These are phyloP conservation scores for Hemithea aestivaria DNA, from an alignment of 2,888 invertebrate genomes.

Conservation along the genomic window DNA sequence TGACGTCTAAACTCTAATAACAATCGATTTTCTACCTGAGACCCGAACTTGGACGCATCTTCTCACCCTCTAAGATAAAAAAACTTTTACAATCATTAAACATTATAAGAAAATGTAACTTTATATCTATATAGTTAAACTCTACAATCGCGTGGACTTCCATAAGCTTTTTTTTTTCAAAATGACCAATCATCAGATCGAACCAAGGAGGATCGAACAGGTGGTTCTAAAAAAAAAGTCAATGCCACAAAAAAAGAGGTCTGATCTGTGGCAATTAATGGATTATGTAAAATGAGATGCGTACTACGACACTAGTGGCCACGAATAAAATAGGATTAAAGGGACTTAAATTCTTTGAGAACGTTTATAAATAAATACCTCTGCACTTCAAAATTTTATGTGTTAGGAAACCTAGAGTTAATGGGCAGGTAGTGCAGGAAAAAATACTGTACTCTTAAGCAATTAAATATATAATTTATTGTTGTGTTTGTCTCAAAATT, in stretches of 20 bases:
- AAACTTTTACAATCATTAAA: constrained; percentile 23
- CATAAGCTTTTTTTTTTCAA: constrained; percentile 30
- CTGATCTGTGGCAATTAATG: constrained; percentile 64
- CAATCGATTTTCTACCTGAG: constrained; percentile 71
- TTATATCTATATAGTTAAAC: neutral
- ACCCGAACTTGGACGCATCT: constrained; percentile 48
- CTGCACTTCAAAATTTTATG: no score
- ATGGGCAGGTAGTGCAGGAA: no score
- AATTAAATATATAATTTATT: constrained; percentile 4
- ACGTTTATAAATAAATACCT: no score
- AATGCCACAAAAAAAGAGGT: constrained; percentile 35
- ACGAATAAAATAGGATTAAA: no score
- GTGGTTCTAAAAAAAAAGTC: constrained; percentile 43
- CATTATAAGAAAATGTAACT: constrained; percentile 13
- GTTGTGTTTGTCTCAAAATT: constrained; percentile 3
- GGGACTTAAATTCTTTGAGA: no score
- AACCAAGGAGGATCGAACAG: constrained; percentile 56
- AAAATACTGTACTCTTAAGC: neutral
- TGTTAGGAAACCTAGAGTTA: no score
- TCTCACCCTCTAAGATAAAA: constrained; percentile 56
- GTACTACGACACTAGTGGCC: constrained; percentile 20
- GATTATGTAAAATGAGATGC: constrained; percentile 54
- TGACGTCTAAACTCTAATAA: constrained; percentile 52
- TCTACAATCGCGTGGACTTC: neutral
- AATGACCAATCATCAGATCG: constrained; percentile 67